A percentile compares a stretch with the other conserved stretches of the same genome.
These are phyloP conservation scores for Scytalopus superciliaris DNA, from an alignment of 2,113 vertebrate species.

Conservation along the genomic window DNA sequence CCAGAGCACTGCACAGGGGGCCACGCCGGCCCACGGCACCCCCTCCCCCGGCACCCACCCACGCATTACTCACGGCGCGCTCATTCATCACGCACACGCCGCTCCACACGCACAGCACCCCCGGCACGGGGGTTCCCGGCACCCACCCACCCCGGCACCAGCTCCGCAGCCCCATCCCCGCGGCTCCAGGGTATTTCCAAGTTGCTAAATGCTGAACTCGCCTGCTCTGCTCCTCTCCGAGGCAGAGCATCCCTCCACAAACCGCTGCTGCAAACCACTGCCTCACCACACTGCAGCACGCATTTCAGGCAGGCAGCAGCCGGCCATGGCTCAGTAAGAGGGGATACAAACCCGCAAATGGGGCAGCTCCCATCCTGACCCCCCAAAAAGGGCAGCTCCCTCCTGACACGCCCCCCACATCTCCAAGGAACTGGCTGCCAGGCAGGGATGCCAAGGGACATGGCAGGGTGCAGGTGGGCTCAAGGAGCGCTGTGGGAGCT, in stretches of 20 bases:
- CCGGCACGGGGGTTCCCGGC: not conserved
- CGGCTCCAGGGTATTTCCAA: not conserved
- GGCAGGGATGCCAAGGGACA: not conserved
- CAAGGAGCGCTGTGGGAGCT: not conserved
- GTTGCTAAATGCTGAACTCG: not conserved
- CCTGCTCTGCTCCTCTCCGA: not conserved
- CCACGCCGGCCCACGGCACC: not conserved
- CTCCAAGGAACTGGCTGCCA: not conserved
- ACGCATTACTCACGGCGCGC: conserved; percentile 16
- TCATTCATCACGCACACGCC: conserved; percentile 18
- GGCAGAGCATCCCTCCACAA: not conserved
- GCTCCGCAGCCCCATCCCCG: not conserved
- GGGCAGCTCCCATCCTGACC: not conserved
- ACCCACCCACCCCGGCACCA: not conserved
- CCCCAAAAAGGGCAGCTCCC: not conserved
- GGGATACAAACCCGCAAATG: not conserved
- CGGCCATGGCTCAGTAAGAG: not conserved
- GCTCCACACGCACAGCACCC: not conserved
- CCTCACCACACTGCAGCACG: not conserved
- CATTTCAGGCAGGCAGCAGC: not conserved
- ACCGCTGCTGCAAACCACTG: not conserved
- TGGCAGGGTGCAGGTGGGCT: not conserved
- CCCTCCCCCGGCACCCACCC: conserved; percentile 14
- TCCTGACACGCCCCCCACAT: not conserved
- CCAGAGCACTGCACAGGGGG: not conserved